Evolutionary conservation across 1,140 invertebrate species (phyloP).

Genomic region (Maconellicoccus hirsutus): DNA sequence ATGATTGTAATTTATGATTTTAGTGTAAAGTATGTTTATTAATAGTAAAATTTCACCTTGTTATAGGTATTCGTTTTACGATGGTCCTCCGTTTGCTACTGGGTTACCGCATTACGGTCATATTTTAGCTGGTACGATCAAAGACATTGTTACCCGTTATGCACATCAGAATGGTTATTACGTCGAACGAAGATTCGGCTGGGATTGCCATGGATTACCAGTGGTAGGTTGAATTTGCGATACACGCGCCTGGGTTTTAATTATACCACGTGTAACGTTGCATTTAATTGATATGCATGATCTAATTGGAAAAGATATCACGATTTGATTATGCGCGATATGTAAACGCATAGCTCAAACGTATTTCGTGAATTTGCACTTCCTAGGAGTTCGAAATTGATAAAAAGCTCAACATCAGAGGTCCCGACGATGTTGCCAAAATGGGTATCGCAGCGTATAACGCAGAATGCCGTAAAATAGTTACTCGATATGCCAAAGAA

Average conservation of each 20-base stretch:
- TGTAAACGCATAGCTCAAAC: no score
- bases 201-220: constrained; percentile 98
- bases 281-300: no score
- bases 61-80: constrained; percentile 72
- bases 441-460: constrained; percentile 97
- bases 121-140: constrained; percentile 95
- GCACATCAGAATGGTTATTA: constrained; percentile 92
- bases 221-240: constrained; percentile 38
- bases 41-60: constrained; percentile 29
- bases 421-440: constrained; percentile 90
- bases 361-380: no score
- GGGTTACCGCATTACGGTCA: constrained; percentile 99
- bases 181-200: constrained; percentile 95
- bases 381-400: constrained; percentile 91
- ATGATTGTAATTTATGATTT: neutral
- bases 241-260: no score
- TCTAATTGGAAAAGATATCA: neutral
- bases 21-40: neutral
- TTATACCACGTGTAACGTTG: no score
- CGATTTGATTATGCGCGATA: neutral
- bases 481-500: constrained; percentile 87
- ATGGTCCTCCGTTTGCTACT: constrained; percentile 99
- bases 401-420: constrained; percentile 82
- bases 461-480: constrained; percentile 90
- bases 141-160: constrained; percentile 95